Conservation (phyloP, 2,113 vertebrate species). For the Lophochroa leadbeateri region DNA sequence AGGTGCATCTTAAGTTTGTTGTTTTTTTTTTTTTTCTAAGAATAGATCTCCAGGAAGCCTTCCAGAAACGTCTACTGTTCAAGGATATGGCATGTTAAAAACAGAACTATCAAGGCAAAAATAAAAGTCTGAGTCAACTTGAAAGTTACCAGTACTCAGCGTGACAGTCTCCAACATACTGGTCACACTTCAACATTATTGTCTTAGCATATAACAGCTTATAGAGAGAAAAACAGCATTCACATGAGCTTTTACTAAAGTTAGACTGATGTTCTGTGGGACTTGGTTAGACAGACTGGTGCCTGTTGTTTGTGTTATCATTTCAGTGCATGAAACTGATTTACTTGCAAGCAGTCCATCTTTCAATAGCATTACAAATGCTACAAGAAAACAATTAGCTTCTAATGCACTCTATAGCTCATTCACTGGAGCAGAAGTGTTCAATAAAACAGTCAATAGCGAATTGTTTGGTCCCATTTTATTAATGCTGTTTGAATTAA, state of each 20-base stretch:
- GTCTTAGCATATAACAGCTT: neutral
- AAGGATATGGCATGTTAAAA: neutral
- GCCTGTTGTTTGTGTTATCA: neutral
- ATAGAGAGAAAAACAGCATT: neutral
- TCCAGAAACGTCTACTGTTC: neutral
- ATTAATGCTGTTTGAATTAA: neutral
- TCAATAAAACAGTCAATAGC: slow-evolving; percentile 12
- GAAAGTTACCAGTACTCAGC: neutral
- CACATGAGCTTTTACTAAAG: neutral
- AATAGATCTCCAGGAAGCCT: neutral
- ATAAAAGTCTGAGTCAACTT: neutral
- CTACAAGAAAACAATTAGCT: slow-evolving; percentile 53
- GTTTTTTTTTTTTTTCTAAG: neutral
- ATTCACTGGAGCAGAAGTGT: slow-evolving; percentile 26
- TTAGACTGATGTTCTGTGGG: neutral
- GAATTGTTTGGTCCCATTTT: neutral
- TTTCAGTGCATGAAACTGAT: neutral
- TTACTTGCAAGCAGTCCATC: neutral
- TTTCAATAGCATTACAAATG: slow-evolving; percentile 41
- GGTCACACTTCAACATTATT: neutral
- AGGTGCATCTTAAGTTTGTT: neutral
- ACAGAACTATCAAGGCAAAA: neutral
- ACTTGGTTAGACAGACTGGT: neutral
- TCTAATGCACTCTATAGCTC: neutral
- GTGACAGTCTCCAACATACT: neutral